phyloP scores from a whole-genome alignment of 2,113 vertebrate genomes.

The Eubucco bourcierii region DNA sequence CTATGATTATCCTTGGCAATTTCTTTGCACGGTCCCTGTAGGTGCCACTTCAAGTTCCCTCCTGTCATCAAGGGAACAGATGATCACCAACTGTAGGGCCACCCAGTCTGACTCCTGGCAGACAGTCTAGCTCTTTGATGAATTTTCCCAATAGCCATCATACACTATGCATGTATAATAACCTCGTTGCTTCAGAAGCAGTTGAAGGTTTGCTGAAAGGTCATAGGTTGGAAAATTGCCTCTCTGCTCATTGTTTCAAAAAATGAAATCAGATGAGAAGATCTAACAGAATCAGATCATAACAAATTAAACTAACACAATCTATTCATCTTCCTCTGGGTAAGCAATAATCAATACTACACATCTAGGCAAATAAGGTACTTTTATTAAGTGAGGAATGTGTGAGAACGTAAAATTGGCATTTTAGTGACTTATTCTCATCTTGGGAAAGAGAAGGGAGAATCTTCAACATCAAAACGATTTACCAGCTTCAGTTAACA shows the following conservation, averaged over 20 bases:
- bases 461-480: neutral
- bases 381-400: neutral
- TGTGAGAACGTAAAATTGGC: neutral
- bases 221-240: slow-evolving; percentile 1
- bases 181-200: neutral
- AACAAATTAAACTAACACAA: neutral
- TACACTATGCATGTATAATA: neutral
- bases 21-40: accelerated
- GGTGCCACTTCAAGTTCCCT: neutral
- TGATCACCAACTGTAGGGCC: neutral
- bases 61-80: neutral
- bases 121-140: accelerated
- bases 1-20: neutral
- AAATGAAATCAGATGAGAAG: slow-evolving; percentile 29
- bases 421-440: slow-evolving; percentile 3
- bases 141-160: neutral
- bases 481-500: neutral
- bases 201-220: neutral
- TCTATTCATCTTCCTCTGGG: slow-evolving; percentile 27
- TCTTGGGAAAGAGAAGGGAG: slow-evolving; percentile 19
- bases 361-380: slow-evolving; percentile 20
- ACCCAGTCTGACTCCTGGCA: neutral
- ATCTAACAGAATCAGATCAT: slow-evolving; percentile 2
- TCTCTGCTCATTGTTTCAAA: neutral
- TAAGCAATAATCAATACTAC: neutral